Base-by-base conservation (phyloP, 1,140 invertebrate species). In the Scaptomyza graminum region DNA sequence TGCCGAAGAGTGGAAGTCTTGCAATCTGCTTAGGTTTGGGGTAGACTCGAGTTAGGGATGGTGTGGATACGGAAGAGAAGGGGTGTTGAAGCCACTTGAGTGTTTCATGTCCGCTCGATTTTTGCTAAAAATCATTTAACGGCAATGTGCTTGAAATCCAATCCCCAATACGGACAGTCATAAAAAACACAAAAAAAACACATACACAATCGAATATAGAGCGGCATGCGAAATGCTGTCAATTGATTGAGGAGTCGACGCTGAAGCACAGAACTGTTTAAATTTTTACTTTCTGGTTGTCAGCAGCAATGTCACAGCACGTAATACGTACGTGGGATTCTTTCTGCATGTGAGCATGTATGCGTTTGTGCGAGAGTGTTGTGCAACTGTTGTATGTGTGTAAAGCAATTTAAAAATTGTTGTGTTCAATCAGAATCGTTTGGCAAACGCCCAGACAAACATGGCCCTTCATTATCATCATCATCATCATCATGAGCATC, bases 91-190 rank as follows among this genome's bases (percentile, higher is more conserved):
- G 65, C 64, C 75, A 87, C 83, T 88, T 88, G 83, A 89, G 73
- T 89, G 83, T 85, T 83, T 87, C 83, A 87, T 82, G 83, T 88
- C 79, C 79, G 73, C 84, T 83, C 76, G 83, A 88, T 83, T 88
- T 88, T 88, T 85, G 83, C 82, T 88, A 87, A 88, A 85, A 88
- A 85, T 85, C 83, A 85, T 85, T 85, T 85, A 85, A 82, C 82
- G 65, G 70, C 82, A 75, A 67, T 85, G 68, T 80, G 76, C 47
- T 75, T 62, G 82, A 85, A 65, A 87, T 85, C 69, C 49, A 55
- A 85, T 60, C 72, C 64, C 60, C 47, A 62, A 76, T 55, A 54
- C 70, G 67, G 16, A 54, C 62, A 43, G 46, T 54, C 47, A 64
- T 28, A 61, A 12, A 37, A 11, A 34, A 12, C 18, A 46, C 34